Percentiles rank a stretch among this genome's conserved stretches.
phyloP scores from a whole-genome alignment of 1,140 invertebrate genomes.

The Eciton burchellii region DNA sequence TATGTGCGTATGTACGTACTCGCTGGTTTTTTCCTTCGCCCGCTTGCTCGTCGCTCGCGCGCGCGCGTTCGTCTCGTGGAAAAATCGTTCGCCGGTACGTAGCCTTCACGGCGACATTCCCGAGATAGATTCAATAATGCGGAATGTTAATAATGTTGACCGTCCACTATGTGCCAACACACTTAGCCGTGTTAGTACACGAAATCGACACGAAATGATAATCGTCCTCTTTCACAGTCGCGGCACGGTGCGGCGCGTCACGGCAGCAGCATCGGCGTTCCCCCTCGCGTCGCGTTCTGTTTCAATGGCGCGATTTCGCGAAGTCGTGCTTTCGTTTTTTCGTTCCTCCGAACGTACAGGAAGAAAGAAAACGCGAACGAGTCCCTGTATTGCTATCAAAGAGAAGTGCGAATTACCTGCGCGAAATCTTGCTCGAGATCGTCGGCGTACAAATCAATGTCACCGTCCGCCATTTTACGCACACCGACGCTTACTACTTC shows the following conservation, averaged over 20 bases:
- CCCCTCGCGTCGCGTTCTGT: background rate
- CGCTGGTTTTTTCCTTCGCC: background rate
- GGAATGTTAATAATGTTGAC: conserved; percentile 65
- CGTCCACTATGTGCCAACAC: conserved; percentile 71
- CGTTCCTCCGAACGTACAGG: background rate
- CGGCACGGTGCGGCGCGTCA: background rate
- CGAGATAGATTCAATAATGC: background rate
- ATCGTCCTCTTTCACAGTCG: conserved; percentile 27
- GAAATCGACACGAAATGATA: conserved; percentile 50
- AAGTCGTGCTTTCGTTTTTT: background rate
- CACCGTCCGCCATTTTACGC: conserved; percentile 96
- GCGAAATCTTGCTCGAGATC: conserved; percentile 98
- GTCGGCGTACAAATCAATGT: conserved; percentile 98
- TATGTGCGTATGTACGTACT: background rate
- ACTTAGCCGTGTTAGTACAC: conserved; percentile 10
- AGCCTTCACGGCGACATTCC: background rate
- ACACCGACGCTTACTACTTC: conserved; percentile 81
- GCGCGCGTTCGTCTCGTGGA: background rate
- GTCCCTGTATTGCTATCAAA: conserved; percentile 67
- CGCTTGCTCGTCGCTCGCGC: background rate
- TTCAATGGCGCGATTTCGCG: background rate
- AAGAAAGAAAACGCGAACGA: background rate
- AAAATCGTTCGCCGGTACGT: background rate
- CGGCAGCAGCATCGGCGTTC: background rate
- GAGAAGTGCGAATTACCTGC: conserved; percentile 87